phyloP scores from a whole-genome alignment of 2,113 vertebrate genomes.

The Lipophrys pholis region DNA sequence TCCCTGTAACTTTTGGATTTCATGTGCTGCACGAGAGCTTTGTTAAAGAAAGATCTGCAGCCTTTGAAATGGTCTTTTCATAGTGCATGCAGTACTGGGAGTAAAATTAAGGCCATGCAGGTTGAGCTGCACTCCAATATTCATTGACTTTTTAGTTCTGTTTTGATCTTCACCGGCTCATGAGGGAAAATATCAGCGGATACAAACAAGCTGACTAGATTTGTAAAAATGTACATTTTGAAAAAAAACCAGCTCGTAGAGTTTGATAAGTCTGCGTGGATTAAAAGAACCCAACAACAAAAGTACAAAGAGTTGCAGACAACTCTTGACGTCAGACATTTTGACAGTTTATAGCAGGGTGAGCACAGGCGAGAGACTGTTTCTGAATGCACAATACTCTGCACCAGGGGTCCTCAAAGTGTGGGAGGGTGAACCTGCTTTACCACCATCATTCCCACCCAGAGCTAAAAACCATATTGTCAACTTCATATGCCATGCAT shows the following conservation, averaged over 20 bases:
- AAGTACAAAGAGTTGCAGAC: not conserved
- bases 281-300: not conserved
- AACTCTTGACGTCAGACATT: not conserved
- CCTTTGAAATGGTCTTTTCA: slow-evolving; percentile 26
- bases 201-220: not conserved
- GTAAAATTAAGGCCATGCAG: slow-evolving; percentile 34
- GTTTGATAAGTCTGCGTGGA: not conserved
- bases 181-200: slow-evolving; percentile 10
- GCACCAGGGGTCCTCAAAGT: not conserved
- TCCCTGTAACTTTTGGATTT: slow-evolving; percentile 27
- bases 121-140: slow-evolving; percentile 31
- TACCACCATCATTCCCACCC: too few species aligned
- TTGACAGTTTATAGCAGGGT: not conserved
- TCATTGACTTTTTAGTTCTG: slow-evolving; percentile 55
- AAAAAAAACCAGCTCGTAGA: not conserved
- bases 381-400: not conserved
- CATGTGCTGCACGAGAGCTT: not conserved
- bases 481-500: too few species aligned
- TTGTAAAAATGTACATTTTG: not conserved
- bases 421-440: too few species aligned
- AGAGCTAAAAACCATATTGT: too few species aligned
- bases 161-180: slow-evolving; percentile 17
- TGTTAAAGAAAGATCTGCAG: not conserved
- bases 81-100: slow-evolving; percentile 2
- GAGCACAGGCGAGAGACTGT: not conserved